phyloP scores from a whole-genome alignment of 2,113 vertebrate species.

The Odobenus rosmarus region DNA sequence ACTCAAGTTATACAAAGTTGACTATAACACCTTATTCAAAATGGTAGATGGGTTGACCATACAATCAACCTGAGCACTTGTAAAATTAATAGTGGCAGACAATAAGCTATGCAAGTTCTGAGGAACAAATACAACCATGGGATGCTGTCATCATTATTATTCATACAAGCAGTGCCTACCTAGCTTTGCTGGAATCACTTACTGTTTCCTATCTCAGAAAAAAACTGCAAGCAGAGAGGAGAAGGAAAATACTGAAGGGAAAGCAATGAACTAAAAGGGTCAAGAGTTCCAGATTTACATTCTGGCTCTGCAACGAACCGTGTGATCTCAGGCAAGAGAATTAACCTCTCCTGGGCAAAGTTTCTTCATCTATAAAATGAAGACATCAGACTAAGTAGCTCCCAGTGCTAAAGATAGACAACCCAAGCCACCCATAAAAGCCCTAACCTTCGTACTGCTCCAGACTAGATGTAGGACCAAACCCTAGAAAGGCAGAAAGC shows the following conservation, averaged over 20 bases:
- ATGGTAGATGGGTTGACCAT: neutral
- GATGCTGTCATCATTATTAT: neutral
- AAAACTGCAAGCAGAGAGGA: neutral
- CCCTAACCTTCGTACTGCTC: neutral
- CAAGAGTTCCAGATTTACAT: conserved; percentile 29
- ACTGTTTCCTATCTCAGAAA: neutral
- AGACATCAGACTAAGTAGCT: neutral
- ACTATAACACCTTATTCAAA: neutral
- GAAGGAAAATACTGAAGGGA: neutral
- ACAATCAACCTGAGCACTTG: neutral
- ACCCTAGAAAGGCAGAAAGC: neutral
- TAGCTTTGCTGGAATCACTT: neutral
- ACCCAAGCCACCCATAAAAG: neutral
- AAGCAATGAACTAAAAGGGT: neutral
- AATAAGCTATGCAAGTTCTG: neutral
- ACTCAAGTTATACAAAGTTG: neutral
- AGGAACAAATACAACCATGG: neutral
- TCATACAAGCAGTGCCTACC: neutral
- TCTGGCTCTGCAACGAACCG: neutral
- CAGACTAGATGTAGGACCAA: neutral
- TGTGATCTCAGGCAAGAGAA: conserved; percentile 2
- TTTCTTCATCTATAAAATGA: conserved; percentile 51
- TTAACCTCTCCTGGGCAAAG: neutral
- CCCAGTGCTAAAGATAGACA: neutral
- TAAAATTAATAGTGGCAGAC: neutral